Evolutionary conservation across 2,888 invertebrate genomes (phyloP).

Genomic region (Rotaria sp.): DNA sequence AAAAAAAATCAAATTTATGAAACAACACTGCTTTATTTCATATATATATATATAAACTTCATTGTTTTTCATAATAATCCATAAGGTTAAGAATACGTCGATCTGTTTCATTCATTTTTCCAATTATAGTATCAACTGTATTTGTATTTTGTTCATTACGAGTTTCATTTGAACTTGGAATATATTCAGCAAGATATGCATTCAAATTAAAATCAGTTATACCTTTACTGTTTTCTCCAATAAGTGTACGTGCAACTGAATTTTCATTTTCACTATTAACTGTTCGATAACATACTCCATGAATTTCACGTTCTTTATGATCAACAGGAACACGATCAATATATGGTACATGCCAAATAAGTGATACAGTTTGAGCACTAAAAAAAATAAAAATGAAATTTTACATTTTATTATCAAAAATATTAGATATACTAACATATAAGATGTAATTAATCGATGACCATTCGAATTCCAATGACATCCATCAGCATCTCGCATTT

Average conservation of each 20-base stretch:
- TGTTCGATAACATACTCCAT: neutral
- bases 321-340: neutral
- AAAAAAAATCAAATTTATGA: no score
- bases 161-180: neutral
- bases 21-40: no score
- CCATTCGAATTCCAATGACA: conserved; percentile 1
- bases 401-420: no score
- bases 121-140: neutral
- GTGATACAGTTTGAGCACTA: neutral
- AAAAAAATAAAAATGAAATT: neutral
- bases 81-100: neutral
- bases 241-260: neutral
- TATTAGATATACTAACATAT: neutral
- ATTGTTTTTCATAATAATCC: conserved; percentile 8
- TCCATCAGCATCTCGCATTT: neutral
- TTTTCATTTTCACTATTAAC: neutral
- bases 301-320: neutral
- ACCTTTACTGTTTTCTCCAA: neutral
- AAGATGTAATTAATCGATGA: neutral
- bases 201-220: neutral
- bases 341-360: conserved; percentile 12
- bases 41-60: no score
- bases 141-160: neutral
- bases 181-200: neutral
- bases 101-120: conserved; percentile 9